Base-by-base conservation (phyloP, 1,140 invertebrate species). In the Arion vulgaris region DNA sequence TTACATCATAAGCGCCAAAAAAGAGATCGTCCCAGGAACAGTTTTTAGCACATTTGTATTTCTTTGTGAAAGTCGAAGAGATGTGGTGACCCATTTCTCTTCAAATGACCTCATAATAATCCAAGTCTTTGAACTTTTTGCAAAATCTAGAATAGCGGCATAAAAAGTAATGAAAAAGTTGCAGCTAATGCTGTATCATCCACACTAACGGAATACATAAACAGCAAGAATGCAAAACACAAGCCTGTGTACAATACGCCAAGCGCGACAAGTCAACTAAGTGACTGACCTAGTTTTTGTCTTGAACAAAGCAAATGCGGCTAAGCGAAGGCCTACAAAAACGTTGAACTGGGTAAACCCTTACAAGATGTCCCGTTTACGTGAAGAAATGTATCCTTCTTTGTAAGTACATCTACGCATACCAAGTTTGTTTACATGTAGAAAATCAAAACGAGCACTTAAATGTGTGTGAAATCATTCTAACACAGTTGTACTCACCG, bases 331-430 rank as follows among this genome's bases (percentile, higher is more conserved):
- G 49, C 75, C 49, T 34, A 57, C 75, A 77, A 77, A 77, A 77
- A 77, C 77, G 83, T 76, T 76, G 66, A 84, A 84, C 83, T 84
- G 78, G 83, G 83, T 84, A 81, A 84, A 80, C 77, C 57, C 72
- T 53, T 62, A 38, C 57, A 83, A 74, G 62, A 74, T 53, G 62
- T 72, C 68, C 74, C 81, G n/a, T 28, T 68, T 77, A 5, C 45
- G 17, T 19, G 75, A 82, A 76, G 39, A 23, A 78, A 68, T 38
- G 28, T 84, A 81, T 73, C 77, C 62, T 77, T 80, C 62, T 15
- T 62, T n/a, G 26, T 49, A 49, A 49, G 45, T 49, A 49, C 45
- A 49, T 19, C 9, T 49, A 49, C 9, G 45, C 19, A 19, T 11
- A 11, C 45, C 45, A 11, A 19, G 45, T 49, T 19, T 49, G 45